Evolutionary conservation across 92 coral and sea anemone species (phyloP), one percentile per base, ranked within the genome.

Genomic region (Blastomussa wellsi): DNA sequence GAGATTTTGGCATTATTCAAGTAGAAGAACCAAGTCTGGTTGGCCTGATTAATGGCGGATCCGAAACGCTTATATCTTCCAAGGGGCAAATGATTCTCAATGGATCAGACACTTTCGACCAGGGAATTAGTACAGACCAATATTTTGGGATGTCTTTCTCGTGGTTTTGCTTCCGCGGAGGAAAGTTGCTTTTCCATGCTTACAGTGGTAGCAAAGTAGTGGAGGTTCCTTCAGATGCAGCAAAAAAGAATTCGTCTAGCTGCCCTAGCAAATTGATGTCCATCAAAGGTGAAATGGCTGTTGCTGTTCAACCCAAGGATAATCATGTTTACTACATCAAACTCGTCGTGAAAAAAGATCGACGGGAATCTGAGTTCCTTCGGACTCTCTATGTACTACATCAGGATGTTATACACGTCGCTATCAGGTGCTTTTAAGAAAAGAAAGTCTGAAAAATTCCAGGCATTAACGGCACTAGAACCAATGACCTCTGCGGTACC

Each of bases 371-470:
- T 13, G 76, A 81, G 64, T 68, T 68, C 47, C 33, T 81, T 19
- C 76, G 44, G 29, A 81, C 76, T 14, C 39, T 81, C 9, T 44
- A 81, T 69, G 44, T 49, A 1, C 33, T 29, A 70, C n/a, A 81
- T 20, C 31, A 81, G 19, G 67, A 81, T 17, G 19, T 69, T 20
- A 3, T 81, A 81, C 33, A 11, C 2, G 67, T 81, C 65, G 2
- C 19, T 31, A 81, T 81, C 66, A 81, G 84, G 84, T 81, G 39
- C 33, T 60, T n/a, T n/a, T n/a, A n/a, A n/a, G n/a, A n/a, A n/a
- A n/a, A n/a, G 33, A 7, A 26, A 60, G 2, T n/a, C 33, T 0
- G n/a, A n/a, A n/a, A n/a, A n/a, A n/a, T n/a, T n/a, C n/a, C n/a
- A n/a, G n/a, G n/a, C n/a, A n/a, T n/a, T n/a, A n/a, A n/a, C n/a